Base-by-base conservation (phyloP, 2,113 vertebrate species). In the Cygnus atratus region DNA sequence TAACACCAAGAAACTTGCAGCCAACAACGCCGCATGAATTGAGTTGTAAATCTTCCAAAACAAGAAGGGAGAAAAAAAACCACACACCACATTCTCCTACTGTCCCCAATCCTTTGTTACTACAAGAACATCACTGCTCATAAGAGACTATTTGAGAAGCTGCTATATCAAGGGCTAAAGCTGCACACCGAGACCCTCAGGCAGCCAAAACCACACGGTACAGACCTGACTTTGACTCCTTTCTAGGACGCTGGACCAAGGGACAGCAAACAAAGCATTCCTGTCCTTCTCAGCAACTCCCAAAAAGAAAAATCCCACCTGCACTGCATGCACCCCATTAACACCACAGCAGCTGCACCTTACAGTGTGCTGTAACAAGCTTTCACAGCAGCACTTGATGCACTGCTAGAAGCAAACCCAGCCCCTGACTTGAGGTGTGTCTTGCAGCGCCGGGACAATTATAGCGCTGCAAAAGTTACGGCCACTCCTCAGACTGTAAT, bases 381-480 rank as follows among this genome's bases (percentile, higher is more conserved):
- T 33, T 65, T 63, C 78, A 71, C 57, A 39, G 33, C 0, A 2
- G 24, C 76, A 81, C 10, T 0, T 16, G 67, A 72, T 41, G 78
- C 74, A 84, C 48, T 46, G 11, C 46, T 13, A 84, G 84, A 81
- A 82, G 61, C 54, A 90, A 74, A 72, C 2, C 52, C 8, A 71
- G 48, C 62, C 59, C 4, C 0, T 48, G 67, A 52, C 16, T 58
- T 62, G 50, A 20, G 29, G 59, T 0, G 46, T 57, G 84, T 68
- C 73, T 92, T 18, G 68, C 61, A 94, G 54, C 48, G 33, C 6
- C 2, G 65, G 48, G 92, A 78, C 1, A 1, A 97, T 3, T 31
- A 12, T 92, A 95, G 80, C n/a, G n/a, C 86, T 90, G 85, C 50
- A 39, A 55, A 91, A 93, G 67, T 94, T 63, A 54, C n/a, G 50